Percentiles rank a stretch among this genome's conserved stretches.
phyloP scores from a whole-genome alignment of 2,888 invertebrate genomes.

The Netelia inedita region DNA sequence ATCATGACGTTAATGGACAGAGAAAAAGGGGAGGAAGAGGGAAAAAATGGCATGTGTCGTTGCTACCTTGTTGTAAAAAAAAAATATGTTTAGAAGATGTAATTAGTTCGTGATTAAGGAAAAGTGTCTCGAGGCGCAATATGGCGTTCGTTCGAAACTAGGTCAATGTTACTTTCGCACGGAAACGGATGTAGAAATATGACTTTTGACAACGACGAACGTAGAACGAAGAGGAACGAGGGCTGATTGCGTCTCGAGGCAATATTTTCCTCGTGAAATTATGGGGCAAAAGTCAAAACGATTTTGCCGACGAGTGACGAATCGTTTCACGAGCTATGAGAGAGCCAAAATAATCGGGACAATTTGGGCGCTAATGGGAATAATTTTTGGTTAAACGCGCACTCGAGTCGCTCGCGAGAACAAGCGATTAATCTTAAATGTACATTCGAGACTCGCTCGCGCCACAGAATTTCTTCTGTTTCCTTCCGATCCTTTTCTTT shows the following conservation, averaged over 20 bases:
- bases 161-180: constrained; percentile 18
- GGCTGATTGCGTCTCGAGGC: not conserved
- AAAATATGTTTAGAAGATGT: constrained; percentile 54
- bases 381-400: constrained; percentile 8
- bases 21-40: constrained; percentile 18
- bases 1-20: constrained; percentile 34
- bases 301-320: constrained; percentile 31
- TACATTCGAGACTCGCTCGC: constrained; percentile 58
- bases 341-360: too few species aligned
- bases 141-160: constrained; percentile 5
- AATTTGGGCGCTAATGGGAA: not conserved
- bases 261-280: constrained; percentile 44
- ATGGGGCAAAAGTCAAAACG: constrained; percentile 63
- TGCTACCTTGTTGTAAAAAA: constrained; percentile 61
- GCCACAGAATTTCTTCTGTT: constrained; percentile 26
- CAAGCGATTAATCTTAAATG: constrained; percentile 28
- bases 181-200: constrained; percentile 4
- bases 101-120: constrained; percentile 42
- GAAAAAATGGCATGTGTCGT: constrained; percentile 30
- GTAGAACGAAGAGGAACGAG: not conserved
- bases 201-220: constrained; percentile 5
- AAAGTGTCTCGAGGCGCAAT: constrained; percentile 9
- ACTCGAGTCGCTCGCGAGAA: constrained; percentile 30
- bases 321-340: not conserved
- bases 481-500: constrained; percentile 33